Percentiles rank a stretch among this genome's conserved stretches.
Conservation (phyloP, 92 coral and sea anemone genomes). For the Galaxea fascicularis region DNA sequence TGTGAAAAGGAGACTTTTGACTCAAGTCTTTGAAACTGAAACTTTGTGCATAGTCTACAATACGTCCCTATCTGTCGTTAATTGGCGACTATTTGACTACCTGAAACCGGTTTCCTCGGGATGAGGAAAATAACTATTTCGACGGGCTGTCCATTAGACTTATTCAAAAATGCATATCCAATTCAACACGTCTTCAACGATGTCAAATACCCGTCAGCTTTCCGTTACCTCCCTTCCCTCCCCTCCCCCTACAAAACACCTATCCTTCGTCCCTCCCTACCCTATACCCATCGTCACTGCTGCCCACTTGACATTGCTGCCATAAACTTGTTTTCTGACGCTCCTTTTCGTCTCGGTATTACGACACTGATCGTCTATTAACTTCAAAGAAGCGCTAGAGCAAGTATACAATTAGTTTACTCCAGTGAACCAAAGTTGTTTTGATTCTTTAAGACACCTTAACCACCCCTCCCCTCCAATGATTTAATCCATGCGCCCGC, state of each 20-base stretch:
- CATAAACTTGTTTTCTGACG: not conserved
- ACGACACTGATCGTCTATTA: not conserved
- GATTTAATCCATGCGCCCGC: conserved; percentile 18
- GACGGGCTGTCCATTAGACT: not conserved
- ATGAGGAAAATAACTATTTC: not conserved
- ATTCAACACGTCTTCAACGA: not conserved
- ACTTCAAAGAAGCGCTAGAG: not conserved
- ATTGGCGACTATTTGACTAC: not conserved
- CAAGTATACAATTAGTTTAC: not conserved
- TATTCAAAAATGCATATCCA: not conserved
- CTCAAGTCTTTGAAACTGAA: too few species aligned
- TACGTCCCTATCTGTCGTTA: too few species aligned
- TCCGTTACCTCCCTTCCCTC: not conserved
- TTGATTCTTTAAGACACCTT: not conserved
- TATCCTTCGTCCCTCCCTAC: not conserved
- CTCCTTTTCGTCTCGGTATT: not conserved
- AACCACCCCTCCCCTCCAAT: not conserved
- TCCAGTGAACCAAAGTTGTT: too few species aligned
- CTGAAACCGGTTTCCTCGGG: not conserved
- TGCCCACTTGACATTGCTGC: not conserved
- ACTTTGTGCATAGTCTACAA: too few species aligned
- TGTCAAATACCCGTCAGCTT: too few species aligned
- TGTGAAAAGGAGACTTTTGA: too few species aligned
- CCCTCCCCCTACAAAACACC: not conserved
- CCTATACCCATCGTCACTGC: not conserved